Evolutionary conservation across 1,140 invertebrate species (phyloP), one percentile per base, ranked within the genome.

Genomic region (Homalodisca vitripennis): DNA sequence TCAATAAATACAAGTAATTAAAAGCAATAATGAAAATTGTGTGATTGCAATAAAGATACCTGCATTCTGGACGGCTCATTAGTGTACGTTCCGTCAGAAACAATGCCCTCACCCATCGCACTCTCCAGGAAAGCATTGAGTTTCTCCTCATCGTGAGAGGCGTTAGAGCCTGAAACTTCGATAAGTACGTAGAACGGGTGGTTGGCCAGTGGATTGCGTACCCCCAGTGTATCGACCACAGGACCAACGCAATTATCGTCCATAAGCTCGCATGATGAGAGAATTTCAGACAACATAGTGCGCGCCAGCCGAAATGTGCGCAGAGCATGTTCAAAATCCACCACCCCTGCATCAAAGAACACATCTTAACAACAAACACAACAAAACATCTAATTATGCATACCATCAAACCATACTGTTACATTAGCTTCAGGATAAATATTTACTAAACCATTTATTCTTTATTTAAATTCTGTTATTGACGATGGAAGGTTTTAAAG

Each of bases 261-360:
- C 67, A 98, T 91, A 81, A 98, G 88, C 82, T 98, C 96, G 81
- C 93, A 97, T 0, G 96, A 94, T 26, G 95, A 97, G 22, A 99
- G 79, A 70, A 97, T 93, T 82, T 98, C 95, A 1, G 88, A 89
- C 1, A 98, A 81, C 66, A 89, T 86, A 1, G 77, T 77, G 78
- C 90, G 93, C 0, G 92, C 90, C 69, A 85, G 81, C 72, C 85
- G 84, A 74, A 89, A 92, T 1, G 91, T 87, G 73, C 89, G 81
- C 2, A 98, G 79, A 6, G 96, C 88, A 72, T 88, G 83, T 29
- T 92, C 85, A 79, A 94, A 97, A 48, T 79, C 87, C 27, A 88
- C 77, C 51, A 93, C 79, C 53, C 89, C 92, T 93, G n/a, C n/a
- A n/a, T n/a, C n/a, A n/a, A n/a, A n/a, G n/a, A n/a, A n/a, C n/a